phyloP scores from a whole-genome alignment of 2,888 invertebrate species.

The Lepas anatifera region DNA sequence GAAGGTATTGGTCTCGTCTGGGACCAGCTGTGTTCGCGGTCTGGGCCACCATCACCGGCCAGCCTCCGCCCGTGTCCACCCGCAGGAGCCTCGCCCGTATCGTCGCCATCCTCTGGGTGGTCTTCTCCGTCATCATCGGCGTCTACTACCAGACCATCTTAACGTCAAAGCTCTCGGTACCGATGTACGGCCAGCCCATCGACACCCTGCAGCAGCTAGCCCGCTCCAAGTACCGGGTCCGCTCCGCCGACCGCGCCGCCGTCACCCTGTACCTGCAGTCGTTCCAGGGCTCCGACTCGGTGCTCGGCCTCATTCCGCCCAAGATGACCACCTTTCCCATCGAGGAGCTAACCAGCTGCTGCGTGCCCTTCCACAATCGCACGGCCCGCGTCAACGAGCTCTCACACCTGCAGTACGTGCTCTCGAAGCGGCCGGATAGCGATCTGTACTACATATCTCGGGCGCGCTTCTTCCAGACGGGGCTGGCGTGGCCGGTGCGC shows the following conservation, averaged over 20 bases:
- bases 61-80: not conserved
- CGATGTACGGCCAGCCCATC: not conserved
- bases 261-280: not conserved
- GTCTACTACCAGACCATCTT: constrained; percentile 3
- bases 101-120: not conserved
- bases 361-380: not conserved
- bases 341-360: not conserved
- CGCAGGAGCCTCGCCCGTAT: not conserved
- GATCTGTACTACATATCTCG: not conserved
- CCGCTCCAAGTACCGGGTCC: not conserved
- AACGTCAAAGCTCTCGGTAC: not conserved
- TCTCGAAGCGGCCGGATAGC: not conserved
- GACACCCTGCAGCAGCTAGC: not conserved
- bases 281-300: not conserved
- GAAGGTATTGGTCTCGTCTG: not conserved
- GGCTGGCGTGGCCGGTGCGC: not conserved
- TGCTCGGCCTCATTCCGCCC: not conserved
- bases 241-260: not conserved
- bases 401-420: not conserved
- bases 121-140: not conserved
- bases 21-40: not conserved
- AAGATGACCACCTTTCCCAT: not conserved
- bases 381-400: not conserved
- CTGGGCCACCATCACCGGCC: not conserved
- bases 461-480: not conserved